Percentiles rank a stretch among this genome's conserved stretches.
Conservation (phyloP, 2,797 vertebrate genomes). For the Melopsittacus undulatus region DNA sequence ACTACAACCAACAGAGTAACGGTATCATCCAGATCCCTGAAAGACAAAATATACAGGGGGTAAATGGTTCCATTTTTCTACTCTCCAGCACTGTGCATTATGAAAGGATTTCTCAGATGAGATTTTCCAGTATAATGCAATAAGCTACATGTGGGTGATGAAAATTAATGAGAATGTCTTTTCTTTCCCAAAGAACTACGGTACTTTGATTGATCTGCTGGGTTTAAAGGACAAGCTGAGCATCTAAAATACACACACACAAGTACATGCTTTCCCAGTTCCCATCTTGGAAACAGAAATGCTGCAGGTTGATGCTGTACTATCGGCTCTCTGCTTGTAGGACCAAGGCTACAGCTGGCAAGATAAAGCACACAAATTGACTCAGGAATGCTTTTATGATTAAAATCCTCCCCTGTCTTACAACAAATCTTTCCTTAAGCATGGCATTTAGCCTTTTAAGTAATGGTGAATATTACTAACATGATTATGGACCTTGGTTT, state of each 20-base stretch:
- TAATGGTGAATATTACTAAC: neutral
- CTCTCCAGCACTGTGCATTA: neutral
- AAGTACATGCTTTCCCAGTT: neutral
- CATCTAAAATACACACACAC: neutral
- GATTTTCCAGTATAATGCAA: slow-evolving; percentile 34
- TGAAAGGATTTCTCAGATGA: slow-evolving; percentile 8
- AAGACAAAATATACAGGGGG: neutral
- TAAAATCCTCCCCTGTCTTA: neutral
- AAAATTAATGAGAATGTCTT: slow-evolving; percentile 26
- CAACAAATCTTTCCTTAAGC: neutral
- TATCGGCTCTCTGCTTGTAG: neutral
- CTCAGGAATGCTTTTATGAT: neutral
- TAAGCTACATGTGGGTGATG: neutral
- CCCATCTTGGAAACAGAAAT: neutral
- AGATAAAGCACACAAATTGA: neutral
- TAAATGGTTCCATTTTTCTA: neutral
- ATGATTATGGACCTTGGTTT: neutral
- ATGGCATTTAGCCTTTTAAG: neutral
- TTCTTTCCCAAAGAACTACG: neutral
- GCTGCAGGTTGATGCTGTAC: neutral
- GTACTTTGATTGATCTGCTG: neutral
- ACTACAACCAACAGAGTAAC: neutral
- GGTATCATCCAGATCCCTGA: neutral
- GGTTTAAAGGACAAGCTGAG: neutral
- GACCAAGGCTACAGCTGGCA: neutral